Evolutionary conservation across 2,797 vertebrate genomes (phyloP).

Genomic region (Sebastes oblongus): DNA sequence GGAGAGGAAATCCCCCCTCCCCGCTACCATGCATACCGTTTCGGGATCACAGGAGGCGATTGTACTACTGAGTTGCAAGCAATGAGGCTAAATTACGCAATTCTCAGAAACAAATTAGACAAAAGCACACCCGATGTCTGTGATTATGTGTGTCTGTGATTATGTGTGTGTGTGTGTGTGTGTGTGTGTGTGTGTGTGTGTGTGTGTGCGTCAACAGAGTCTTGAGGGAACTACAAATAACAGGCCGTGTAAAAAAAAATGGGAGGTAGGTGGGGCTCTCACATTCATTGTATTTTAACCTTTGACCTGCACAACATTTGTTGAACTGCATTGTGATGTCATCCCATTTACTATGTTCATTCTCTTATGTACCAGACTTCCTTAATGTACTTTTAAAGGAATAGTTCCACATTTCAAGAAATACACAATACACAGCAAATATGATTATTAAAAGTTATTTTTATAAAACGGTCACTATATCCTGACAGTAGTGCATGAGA

Average conservation of each 20-base stretch:
- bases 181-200: background rate
- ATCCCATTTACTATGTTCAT: background rate
- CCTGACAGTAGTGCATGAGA: no score
- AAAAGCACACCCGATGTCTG: slow-evolving; percentile 55
- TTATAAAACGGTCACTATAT: no score
- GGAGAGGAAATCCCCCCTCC: slow-evolving; percentile 35
- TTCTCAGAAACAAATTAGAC: slow-evolving; percentile 72
- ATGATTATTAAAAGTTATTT: no score
- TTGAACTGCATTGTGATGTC: background rate
- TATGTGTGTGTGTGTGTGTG: background rate
- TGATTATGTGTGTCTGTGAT: slow-evolving; percentile 38
- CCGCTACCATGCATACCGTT: background rate
- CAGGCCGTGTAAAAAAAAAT: background rate
- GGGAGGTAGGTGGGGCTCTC: background rate
- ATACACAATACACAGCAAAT: no score
- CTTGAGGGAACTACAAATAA: slow-evolving; percentile 29
- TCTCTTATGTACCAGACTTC: background rate
- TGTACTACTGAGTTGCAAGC: slow-evolving; percentile 65
- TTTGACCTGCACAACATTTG: slow-evolving; percentile 23
- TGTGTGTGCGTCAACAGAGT: background rate
- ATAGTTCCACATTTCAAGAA: background rate
- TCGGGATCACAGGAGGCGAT: slow-evolving; percentile 70
- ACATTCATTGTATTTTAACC: slow-evolving; percentile 19
- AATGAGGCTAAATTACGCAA: slow-evolving; percentile 68
- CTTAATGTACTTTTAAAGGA: background rate